Evolutionary conservation across 2,113 vertebrate genomes (phyloP).

Genomic region (Chunga burmeisteri): DNA sequence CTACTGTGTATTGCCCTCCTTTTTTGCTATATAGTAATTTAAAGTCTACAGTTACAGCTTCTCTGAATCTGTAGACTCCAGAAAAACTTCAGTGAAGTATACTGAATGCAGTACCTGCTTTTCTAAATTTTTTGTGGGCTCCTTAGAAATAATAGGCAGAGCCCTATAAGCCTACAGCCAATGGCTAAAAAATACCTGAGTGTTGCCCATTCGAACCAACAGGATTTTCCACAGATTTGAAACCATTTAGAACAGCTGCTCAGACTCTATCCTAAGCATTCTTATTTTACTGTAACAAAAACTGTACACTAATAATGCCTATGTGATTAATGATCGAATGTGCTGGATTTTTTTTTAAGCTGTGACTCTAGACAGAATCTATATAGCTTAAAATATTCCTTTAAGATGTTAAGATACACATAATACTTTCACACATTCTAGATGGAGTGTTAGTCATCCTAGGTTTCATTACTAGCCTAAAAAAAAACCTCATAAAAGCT

Average conservation of each 20-base stretch:
- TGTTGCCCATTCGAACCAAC: background rate
- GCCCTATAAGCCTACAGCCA: background rate
- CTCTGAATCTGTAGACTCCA: background rate
- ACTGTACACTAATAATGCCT: background rate
- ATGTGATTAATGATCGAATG: background rate
- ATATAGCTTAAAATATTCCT: background rate
- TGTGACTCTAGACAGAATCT: background rate
- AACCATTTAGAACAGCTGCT: background rate
- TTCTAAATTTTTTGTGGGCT: background rate
- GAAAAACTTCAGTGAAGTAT: background rate
- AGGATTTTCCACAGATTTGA: background rate
- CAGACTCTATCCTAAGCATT: background rate
- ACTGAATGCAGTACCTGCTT: background rate
- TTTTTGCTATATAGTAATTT: background rate
- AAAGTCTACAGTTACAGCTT: background rate
- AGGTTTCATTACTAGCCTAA: background rate
- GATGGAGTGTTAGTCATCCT: background rate
- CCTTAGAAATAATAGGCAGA: background rate
- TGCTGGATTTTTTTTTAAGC: background rate
- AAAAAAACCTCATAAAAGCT: background rate
- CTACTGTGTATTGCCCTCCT: accelerated
- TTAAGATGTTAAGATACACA: background rate
- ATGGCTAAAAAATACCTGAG: background rate
- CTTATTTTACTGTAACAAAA: background rate
- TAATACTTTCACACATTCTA: background rate